Evolutionary conservation across 2,888 invertebrate genomes (phyloP), one percentile per base, ranked within the genome.

Genomic region (Congeria kusceri): DNA sequence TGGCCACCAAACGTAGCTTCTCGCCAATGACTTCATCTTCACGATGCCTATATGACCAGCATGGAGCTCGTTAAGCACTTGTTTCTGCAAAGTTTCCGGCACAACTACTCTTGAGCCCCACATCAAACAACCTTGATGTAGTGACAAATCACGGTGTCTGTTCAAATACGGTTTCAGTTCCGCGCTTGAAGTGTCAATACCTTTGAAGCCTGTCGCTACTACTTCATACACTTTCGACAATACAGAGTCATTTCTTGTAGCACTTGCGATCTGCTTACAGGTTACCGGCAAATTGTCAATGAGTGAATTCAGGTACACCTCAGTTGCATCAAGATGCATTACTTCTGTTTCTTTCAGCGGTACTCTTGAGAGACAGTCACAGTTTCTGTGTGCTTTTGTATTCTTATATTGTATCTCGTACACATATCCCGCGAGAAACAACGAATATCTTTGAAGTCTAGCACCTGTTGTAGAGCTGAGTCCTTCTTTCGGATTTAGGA

Each of bases 1-100:
- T n/a, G n/a, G n/a, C n/a, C n/a, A n/a, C 80, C 86, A 92, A 32
- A 89, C 88, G 62, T 81, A 76, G 56, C 79, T 72, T n/a, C 90
- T 58, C 3, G 90, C 90, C 7, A 90, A 58, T 4, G 66, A 46
- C 70, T 91, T 91, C 86, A 90, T 89, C 20, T 88, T 76, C 0
- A 74, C 78, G 20, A 85, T 84, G 4, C 91, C 91, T 5, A 86
- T 81, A 73, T 91, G 91, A 47, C 74, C 65, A 20, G 70, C 61
- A 80, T 90, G 91, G 1, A 91, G 69, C 62, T 83, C 77, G 13
- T 74, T 64, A 20, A 91, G 76, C 0, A 90, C 79, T 15, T 63
- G 39, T n/a, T 58, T 46, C 56, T 75, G 83, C 13, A 87, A 82
- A 23, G 62, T 65, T 5, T 27, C 27, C 3, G 90, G 91, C 28